Base-by-base conservation (phyloP, 2,113 vertebrate species). In the Peromyscus leucopus region DNA sequence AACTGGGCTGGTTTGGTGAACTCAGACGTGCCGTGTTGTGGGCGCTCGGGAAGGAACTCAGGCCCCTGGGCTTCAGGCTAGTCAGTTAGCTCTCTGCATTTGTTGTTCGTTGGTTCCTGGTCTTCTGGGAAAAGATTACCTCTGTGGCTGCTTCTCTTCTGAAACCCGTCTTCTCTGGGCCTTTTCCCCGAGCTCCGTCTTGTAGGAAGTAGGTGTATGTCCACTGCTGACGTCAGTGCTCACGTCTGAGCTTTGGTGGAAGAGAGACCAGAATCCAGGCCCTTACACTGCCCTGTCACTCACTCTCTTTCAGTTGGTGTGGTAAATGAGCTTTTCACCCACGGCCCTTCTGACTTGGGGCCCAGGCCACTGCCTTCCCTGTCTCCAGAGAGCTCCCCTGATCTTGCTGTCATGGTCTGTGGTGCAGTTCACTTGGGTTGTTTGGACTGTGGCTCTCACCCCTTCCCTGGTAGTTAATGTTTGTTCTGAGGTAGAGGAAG, bases 41-140 rank as follows among this genome's bases (percentile, higher is more conserved):
- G 22, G 28, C 57, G 48, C 42, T n/a, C 2, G 3, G 33, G 0
- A 5, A 3, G 67, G 10, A 8, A 5, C 21, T 16, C 80, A 48
- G 79, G 79, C 42, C 76, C 84, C 39, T 12, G 48, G 61, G 39
- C 57, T 4, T 36, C 19, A 63, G 57, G 39, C 2, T 4, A 24
- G 26, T 69, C 65, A n/a, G 39, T 42, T 24, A 11, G 15, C 6
- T 0, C 33, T n/a, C 16, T 15, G 59, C 26, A 13, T 36, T 17
- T 10, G 13, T 16, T 39, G 42, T 22, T 22, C 2, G 3, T 26
- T 8, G 69, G 39, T 15, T 17, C 13, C 42, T 1, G 65, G 33
- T 55, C 42, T 5, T 12, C 39, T 16, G 36, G 19, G 5, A 22
- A 4, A 2, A 57, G 5, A 0, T 51, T 5, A 0, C 36, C 28